Percentiles rank a stretch among this genome's conserved stretches.
Conservation (phyloP, 2,888 invertebrate species). For the Lycaena phlaeas region DNA sequence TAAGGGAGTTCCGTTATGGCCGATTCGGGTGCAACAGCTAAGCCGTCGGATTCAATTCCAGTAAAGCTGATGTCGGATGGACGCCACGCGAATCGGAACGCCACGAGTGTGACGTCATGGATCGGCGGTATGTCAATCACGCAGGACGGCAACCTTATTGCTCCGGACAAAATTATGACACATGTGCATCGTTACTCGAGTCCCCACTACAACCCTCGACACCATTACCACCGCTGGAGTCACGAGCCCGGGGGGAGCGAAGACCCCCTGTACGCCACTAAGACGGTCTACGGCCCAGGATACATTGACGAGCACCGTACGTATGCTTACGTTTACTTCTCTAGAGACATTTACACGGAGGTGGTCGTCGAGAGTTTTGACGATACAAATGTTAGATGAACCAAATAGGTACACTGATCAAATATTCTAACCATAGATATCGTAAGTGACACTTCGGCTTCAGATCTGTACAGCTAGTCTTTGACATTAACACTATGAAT, state of each 20-base stretch:
- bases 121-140: slow-evolving; percentile 71
- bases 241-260: slow-evolving; percentile 68
- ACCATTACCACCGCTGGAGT: slow-evolving; percentile 65
- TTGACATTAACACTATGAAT: slow-evolving; percentile 16
- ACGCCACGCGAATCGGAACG: slow-evolving; percentile 56
- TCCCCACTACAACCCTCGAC: slow-evolving; percentile 67
- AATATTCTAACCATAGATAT: slow-evolving; percentile 67
- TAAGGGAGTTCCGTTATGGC: slow-evolving; percentile 57
- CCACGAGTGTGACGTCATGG: slow-evolving; percentile 59
- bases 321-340: slow-evolving; percentile 46
- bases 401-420: slow-evolving; percentile 41
- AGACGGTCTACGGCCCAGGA: slow-evolving; percentile 70
- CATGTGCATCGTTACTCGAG: slow-evolving; percentile 67
- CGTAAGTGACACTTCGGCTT: slow-evolving; percentile 61
- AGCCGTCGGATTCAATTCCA: slow-evolving; percentile 70
- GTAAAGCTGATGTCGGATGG: slow-evolving; percentile 71
- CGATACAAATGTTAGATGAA: slow-evolving; percentile 23
- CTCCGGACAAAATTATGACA: slow-evolving; percentile 65
- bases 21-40: slow-evolving; percentile 53
- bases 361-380: slow-evolving; percentile 33
- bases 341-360: slow-evolving; percentile 25
- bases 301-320: slow-evolving; percentile 72
- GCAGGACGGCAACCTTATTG: slow-evolving; percentile 66
- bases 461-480: slow-evolving; percentile 36
- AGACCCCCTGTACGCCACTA: slow-evolving; percentile 67